Evolutionary conservation across 2,888 invertebrate genomes (phyloP).

Genomic region (Drosophila mayaguana): DNA sequence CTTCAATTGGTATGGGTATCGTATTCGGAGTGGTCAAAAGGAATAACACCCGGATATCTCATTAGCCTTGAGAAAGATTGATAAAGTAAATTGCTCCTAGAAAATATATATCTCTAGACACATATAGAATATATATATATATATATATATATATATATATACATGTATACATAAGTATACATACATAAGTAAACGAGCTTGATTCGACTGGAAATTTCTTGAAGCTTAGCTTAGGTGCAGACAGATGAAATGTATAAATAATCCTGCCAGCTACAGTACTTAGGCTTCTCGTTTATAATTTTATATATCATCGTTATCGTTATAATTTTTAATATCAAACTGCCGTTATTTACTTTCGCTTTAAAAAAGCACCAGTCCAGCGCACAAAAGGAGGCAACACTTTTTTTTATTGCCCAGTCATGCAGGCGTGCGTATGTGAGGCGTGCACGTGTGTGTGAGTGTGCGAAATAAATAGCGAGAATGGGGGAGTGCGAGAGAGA

Average conservation of each 20-base stretch:
- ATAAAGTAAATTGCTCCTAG: neutral
- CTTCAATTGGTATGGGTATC: neutral
- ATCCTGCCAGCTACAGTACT: neutral
- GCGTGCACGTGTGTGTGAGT: neutral
- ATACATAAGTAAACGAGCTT: neutral
- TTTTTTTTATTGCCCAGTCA: conserved; percentile 33
- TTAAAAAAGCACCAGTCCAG: neutral
- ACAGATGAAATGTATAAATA: neutral
- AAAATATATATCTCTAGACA: too few relatives aligned
- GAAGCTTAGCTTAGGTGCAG: neutral
- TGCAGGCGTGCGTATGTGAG: conserved; percentile 51
- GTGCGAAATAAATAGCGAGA: neutral
- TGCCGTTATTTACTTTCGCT: conserved; percentile 13
- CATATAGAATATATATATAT: too few relatives aligned
- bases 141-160: too few relatives aligned
- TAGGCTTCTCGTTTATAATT: neutral
- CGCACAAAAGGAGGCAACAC: conserved; percentile 56
- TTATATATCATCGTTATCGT: too few relatives aligned
- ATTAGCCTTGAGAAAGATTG: conserved; percentile 8
- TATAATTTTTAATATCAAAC: neutral
- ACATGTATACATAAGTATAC: neutral
- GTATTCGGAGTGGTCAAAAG: neutral
- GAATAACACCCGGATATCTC: neutral
- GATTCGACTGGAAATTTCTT: too few relatives aligned
- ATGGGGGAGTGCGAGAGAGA: neutral